These are phyloP conservation scores for Linhomoeus sp. DNA, from an alignment of 2,888 invertebrate genomes.

Conservation along the genomic window DNA sequence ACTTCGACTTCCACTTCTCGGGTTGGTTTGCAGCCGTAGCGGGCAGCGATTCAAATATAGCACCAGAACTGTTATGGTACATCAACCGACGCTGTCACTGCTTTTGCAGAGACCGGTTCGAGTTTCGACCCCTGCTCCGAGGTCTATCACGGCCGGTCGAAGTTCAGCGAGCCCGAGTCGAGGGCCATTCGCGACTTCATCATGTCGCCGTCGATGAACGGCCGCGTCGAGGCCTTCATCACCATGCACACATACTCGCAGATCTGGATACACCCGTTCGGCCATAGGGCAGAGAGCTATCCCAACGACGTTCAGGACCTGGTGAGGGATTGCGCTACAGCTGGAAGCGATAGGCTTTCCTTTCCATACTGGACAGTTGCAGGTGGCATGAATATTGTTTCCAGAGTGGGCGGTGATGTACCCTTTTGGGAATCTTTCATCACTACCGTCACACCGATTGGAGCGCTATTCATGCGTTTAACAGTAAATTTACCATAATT, in stretches of 20 bases:
- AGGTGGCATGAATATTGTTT: no score
- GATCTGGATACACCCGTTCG: slow-evolving; percentile 25
- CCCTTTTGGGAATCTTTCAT: no score
- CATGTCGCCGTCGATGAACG: slow-evolving; percentile 14
- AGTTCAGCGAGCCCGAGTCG: slow-evolving; percentile 23
- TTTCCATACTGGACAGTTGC: neutral
- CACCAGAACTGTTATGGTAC: no score
- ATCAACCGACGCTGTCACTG: no score
- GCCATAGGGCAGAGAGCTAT: slow-evolving; percentile 17
- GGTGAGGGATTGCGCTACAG: slow-evolving; percentile 8
- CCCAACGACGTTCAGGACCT: slow-evolving; percentile 23
- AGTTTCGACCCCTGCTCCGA: slow-evolving; percentile 22
- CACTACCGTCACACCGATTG: no score
- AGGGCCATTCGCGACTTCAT: slow-evolving; percentile 22
- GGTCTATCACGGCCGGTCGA: slow-evolving; percentile 20
- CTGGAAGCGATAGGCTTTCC: neutral
- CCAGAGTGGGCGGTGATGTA: no score
- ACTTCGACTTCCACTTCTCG: slow-evolving; percentile 24
- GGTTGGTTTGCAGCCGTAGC: neutral
- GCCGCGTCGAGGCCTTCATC: slow-evolving; percentile 24
- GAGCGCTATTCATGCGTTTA: no score
- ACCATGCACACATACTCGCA: slow-evolving; percentile 27
- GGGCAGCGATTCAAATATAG: no score
- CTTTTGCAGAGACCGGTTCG: slow-evolving; percentile 10
- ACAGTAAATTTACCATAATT: no score